Conservation (phyloP, 2,888 invertebrate species). For the Patella depressa region DNA sequence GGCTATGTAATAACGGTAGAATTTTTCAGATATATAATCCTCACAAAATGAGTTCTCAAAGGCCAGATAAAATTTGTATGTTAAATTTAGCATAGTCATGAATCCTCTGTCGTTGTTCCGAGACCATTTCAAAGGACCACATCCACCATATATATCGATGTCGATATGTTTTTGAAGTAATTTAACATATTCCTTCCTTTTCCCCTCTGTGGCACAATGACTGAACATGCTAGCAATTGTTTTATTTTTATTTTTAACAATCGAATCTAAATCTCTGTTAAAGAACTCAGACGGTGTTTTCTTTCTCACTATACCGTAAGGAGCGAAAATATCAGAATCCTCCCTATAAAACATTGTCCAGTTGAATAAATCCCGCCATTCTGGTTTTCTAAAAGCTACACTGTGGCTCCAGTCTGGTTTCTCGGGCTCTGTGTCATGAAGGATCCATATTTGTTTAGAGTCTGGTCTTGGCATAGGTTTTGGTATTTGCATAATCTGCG, state of each 20-base stretch:
- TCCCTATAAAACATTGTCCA: background rate
- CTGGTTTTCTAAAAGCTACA: background rate
- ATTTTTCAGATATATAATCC: slow-evolving; percentile 4
- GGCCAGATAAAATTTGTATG: background rate
- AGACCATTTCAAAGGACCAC: background rate
- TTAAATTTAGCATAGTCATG: background rate
- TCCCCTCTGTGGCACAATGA: too few relatives aligned
- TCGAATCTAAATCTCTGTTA: background rate
- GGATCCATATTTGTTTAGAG: background rate
- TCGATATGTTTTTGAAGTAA: background rate
- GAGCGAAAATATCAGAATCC: background rate
- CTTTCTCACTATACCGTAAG: background rate
- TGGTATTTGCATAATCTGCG: background rate
- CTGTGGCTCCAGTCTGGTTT: background rate
- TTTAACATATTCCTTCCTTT: background rate
- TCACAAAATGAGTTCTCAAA: background rate
- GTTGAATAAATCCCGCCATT: background rate
- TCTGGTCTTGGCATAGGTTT: background rate
- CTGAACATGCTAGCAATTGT: background rate
- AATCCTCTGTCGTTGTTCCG: background rate
- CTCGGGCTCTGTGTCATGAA: background rate
- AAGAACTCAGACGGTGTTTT: background rate
- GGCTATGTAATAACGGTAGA: background rate
- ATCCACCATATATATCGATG: background rate
- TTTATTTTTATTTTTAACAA: background rate